These are phyloP conservation scores for Podarcis muralis DNA, from an alignment of 2,113 vertebrate genomes.

Conservation along the genomic window DNA sequence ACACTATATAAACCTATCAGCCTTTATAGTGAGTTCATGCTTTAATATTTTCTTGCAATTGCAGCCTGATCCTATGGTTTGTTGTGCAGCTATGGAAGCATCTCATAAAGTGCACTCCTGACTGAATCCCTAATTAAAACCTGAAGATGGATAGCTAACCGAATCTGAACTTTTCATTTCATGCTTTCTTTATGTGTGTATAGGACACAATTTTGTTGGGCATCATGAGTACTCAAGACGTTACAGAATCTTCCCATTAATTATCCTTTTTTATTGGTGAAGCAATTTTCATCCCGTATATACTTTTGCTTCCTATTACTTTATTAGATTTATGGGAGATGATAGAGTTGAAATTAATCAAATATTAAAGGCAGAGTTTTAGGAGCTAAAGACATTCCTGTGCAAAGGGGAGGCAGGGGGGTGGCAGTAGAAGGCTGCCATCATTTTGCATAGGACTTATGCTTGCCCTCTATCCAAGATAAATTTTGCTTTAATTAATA, in stretches of 20 bases:
- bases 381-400: not conserved
- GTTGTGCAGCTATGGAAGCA: not conserved
- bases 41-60: not conserved
- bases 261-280: not conserved
- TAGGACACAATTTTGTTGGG: not conserved
- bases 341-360: slow-evolving; percentile 4
- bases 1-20: not conserved
- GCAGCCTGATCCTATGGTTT: not conserved
- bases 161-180: not conserved
- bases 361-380: not conserved
- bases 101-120: not conserved
- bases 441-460: not conserved
- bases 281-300: not conserved
- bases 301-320: slow-evolving; percentile 1
- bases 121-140: not conserved
- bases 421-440: not conserved
- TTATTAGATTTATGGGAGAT: not conserved
- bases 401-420: not conserved
- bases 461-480: not conserved
- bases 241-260: not conserved
- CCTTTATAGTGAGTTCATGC: not conserved
- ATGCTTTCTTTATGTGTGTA: not conserved
- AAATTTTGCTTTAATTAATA: slow-evolving; percentile 23
- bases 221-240: not conserved
- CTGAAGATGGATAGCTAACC: not conserved